Percentiles rank a stretch among this genome's conserved stretches.
phyloP scores from a whole-genome alignment of 2,113 vertebrate genomes.

The Psephotus haematonotus region DNA sequence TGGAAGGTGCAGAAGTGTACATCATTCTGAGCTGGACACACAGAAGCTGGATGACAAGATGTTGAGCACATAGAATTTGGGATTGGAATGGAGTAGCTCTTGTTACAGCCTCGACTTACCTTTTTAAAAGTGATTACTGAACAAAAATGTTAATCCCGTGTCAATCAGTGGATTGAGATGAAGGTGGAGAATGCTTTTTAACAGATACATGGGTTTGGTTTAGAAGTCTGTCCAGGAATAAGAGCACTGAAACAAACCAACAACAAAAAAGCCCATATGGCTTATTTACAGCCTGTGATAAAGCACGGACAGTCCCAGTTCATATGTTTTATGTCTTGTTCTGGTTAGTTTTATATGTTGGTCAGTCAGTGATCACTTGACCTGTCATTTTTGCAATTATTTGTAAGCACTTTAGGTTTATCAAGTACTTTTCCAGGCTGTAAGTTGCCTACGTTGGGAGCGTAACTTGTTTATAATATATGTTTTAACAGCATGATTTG shows the following conservation, averaged over 20 bases:
- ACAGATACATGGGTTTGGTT: not conserved
- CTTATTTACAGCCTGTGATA: not conserved
- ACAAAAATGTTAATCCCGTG: not conserved
- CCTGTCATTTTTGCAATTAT: slow-evolving; percentile 57
- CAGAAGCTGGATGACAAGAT: not conserved
- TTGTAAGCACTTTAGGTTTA: slow-evolving; percentile 63
- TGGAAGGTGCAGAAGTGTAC: not conserved
- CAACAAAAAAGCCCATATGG: not conserved
- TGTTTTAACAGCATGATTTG: slow-evolving; percentile 75
- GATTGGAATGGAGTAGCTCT: not conserved
- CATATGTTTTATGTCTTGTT: not conserved
- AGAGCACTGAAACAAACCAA: not conserved
- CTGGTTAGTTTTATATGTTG: slow-evolving; percentile 19
- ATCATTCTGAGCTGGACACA: rapidly evolving
- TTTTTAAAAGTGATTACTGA: not conserved
- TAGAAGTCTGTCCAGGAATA: not conserved
- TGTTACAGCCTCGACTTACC: not conserved
- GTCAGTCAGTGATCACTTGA: slow-evolving; percentile 23
- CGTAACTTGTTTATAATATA: slow-evolving; percentile 72
- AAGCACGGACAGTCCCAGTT: not conserved
- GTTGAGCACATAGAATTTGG: rapidly evolving
- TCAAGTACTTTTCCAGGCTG: slow-evolving; percentile 66
- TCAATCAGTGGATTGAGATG: not conserved
- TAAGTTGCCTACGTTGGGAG: slow-evolving; percentile 73
- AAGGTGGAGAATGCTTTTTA: not conserved